phyloP scores from a whole-genome alignment of 2,888 invertebrate genomes.

The Melipona beecheii region DNA sequence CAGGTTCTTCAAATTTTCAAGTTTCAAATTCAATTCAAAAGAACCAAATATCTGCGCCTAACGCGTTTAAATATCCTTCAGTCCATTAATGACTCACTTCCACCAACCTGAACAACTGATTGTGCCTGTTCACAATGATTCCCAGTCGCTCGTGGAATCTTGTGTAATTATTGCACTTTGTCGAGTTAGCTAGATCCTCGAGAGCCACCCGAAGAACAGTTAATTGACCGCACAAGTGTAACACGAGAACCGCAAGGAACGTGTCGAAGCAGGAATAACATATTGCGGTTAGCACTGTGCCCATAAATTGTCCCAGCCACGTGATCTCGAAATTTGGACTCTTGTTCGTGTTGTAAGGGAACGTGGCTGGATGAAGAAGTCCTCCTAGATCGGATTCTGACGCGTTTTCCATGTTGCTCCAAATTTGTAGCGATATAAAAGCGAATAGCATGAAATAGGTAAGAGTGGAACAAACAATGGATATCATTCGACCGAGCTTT shows the following conservation, averaged over 20 bases:
- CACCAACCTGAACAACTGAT: conserved; percentile 58
- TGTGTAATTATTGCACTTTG: background rate
- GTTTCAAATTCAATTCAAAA: too few relatives aligned
- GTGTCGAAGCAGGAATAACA: conserved; percentile 73
- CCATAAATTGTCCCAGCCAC: conserved; percentile 70
- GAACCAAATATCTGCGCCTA: too few relatives aligned
- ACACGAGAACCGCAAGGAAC: conserved; percentile 68
- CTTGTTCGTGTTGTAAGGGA: conserved; percentile 69
- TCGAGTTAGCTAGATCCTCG: conserved; percentile 25
- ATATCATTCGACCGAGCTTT: conserved; percentile 59
- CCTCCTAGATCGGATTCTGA: conserved; percentile 36
- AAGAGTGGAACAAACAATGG: conserved; percentile 53
- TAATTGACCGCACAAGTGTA: conserved; percentile 76
- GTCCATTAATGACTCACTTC: background rate
- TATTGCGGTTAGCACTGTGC: conserved; percentile 66
- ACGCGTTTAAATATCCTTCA: too few relatives aligned
- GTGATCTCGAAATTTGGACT: conserved; percentile 70
- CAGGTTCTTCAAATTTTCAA: too few relatives aligned
- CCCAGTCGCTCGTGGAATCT: conserved; percentile 24
- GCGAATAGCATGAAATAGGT: conserved; percentile 45
- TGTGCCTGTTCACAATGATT: conserved; percentile 59
- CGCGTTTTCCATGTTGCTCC: conserved; percentile 24
- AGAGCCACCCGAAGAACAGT: conserved; percentile 53
- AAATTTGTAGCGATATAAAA: conserved; percentile 40
- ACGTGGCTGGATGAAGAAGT: conserved; percentile 52